Percentiles rank a stretch among this genome's conserved stretches.
These are phyloP conservation scores for Drosophila neocordata DNA, from an alignment of 1,140 invertebrate species.

Conservation along the genomic window DNA sequence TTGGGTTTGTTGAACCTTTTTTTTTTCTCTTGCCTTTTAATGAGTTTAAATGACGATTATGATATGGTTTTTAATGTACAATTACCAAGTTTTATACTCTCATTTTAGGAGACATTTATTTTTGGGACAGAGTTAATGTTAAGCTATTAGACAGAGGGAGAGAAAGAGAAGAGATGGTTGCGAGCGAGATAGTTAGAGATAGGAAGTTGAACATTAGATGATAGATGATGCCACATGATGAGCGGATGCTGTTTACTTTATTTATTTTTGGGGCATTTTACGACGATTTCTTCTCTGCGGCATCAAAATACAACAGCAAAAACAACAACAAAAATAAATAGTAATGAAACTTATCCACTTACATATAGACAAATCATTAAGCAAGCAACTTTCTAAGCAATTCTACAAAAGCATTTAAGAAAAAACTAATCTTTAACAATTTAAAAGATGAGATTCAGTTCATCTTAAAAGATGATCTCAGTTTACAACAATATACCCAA, in stretches of 20 bases:
- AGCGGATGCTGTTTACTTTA: constrained; percentile 11
- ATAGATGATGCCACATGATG: constrained; percentile 15
- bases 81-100: constrained; percentile 12
- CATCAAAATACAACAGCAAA: neutral
- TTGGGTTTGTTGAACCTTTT: constrained; percentile 51
- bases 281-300: neutral
- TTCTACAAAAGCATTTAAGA: neutral
- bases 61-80: constrained; percentile 45
- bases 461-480: neutral
- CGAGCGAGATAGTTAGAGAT: neutral
- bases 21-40: constrained; percentile 40
- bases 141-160: constrained; percentile 2
- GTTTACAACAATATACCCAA: no score
- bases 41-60: constrained; percentile 49
- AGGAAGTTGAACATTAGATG: constrained; percentile 19
- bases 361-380: neutral
- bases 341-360: constrained; percentile 1
- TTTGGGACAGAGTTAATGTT: constrained; percentile 18
- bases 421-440: no score
- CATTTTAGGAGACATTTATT: constrained; percentile 17
- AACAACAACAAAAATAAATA: neutral
- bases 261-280: neutral
- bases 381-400: neutral
- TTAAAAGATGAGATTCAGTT: neutral
- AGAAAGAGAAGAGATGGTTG: neutral